Conservation (phyloP, 2,113 vertebrate genomes). For the Tetrao urogallus region DNA sequence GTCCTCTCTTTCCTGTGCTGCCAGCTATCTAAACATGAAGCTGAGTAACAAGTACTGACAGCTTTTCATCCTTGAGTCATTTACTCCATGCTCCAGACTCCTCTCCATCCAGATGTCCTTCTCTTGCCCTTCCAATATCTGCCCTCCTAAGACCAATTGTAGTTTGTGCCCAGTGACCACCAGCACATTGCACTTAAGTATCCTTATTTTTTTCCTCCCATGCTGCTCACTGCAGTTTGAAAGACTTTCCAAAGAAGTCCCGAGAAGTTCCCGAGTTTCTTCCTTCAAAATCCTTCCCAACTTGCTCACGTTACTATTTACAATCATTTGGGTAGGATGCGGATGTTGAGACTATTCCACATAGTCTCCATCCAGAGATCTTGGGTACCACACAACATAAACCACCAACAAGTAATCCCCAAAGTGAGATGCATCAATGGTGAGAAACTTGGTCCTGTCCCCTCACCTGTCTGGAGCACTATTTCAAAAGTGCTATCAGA, state of each 20-base stretch:
- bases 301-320: not conserved
- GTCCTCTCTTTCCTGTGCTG: not conserved
- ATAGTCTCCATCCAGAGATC: not conserved
- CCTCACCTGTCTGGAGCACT: not conserved
- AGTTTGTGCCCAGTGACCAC: not conserved
- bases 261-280: not conserved
- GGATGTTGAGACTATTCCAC: not conserved
- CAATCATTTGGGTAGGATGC: not conserved
- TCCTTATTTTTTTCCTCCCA: not conserved
- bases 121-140: not conserved
- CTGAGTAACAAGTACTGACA: not conserved
- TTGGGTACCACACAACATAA: rapidly evolving
- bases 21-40: not conserved
- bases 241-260: not conserved
- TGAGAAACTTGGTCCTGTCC: rapidly evolving
- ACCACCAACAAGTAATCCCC: not conserved
- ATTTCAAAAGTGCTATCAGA: not conserved
- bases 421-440: not conserved
- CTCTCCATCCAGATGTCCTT: not conserved
- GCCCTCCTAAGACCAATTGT: not conserved
- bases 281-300: not conserved
- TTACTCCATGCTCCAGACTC: not conserved
- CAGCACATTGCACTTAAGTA: not conserved
- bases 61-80: not conserved
- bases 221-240: not conserved